phyloP scores from a whole-genome alignment of 2,113 vertebrate species.

The Burhinus bistriatus region DNA sequence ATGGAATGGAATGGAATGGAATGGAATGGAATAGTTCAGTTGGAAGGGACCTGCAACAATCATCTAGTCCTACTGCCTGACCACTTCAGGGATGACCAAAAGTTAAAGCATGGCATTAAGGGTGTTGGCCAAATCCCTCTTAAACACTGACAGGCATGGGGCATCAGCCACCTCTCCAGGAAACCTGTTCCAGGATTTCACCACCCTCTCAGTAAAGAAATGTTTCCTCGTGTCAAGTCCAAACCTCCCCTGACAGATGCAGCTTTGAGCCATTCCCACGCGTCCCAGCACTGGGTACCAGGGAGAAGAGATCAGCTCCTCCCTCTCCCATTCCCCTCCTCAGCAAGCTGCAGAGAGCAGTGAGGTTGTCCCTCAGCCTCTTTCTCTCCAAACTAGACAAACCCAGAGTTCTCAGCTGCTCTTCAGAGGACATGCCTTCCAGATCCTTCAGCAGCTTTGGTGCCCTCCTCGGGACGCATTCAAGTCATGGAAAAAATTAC shows the following conservation, averaged over 20 bases:
- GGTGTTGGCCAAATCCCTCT: background rate
- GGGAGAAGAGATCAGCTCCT: background rate
- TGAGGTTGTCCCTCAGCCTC: background rate
- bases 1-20: no score
- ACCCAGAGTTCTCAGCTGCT: rapidly evolving
- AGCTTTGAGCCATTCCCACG: background rate
- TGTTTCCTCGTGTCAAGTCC: background rate
- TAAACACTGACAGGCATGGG: background rate
- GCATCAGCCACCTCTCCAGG: no score
- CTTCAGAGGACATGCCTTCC: background rate
- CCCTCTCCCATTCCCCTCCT: background rate
- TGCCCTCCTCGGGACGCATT: background rate
- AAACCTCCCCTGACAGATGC: rapidly evolving
- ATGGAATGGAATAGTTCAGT: no score
- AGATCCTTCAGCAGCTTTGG: background rate
- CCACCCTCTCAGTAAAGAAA: background rate
- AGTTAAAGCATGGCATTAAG: background rate
- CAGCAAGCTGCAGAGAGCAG: no score
- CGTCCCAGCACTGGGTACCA: background rate
- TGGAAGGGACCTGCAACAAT: rapidly evolving
- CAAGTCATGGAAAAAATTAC: background rate
- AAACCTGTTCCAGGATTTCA: background rate
- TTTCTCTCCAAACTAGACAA: background rate
- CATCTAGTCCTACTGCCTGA: background rate
- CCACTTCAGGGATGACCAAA: background rate